phyloP scores from a whole-genome alignment of 1,140 invertebrate species.

The Anagrus nilaparvatae region DNA sequence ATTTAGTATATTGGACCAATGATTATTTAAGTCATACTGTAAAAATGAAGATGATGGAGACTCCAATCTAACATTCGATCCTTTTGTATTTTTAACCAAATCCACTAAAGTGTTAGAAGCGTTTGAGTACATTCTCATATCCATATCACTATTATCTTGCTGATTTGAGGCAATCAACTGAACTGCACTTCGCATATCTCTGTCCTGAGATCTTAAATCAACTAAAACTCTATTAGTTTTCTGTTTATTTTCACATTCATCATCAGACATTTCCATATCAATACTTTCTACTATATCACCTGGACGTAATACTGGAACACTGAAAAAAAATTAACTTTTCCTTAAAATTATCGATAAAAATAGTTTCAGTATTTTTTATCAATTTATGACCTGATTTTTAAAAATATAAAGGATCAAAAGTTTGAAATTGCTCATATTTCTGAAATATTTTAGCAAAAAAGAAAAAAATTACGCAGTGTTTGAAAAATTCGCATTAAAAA shows the following conservation, averaged over 20 bases:
- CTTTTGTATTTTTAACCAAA: no score
- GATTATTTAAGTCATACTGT: no score
- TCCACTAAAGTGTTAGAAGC: no score
- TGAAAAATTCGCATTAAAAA: no score
- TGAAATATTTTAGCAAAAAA: no score
- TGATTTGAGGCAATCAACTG: slow-evolving; percentile 11
- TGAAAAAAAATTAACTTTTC: slow-evolving; percentile 10
- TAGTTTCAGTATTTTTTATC: not conserved
- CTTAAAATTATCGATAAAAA: slow-evolving; percentile 5
- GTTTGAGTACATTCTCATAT: slow-evolving; percentile 40
- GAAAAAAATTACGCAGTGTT: no score
- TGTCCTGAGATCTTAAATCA: slow-evolving; percentile 36
- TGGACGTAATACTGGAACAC: slow-evolving; percentile 24
- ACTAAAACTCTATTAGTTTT: slow-evolving; percentile 33
- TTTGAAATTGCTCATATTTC: no score
- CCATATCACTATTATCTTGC: slow-evolving; percentile 29
- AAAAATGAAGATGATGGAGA: no score
- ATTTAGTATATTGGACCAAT: no score
- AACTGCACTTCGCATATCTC: slow-evolving; percentile 27
- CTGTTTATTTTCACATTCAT: slow-evolving; percentile 43
- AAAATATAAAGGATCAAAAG: no score
- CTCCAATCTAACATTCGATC: no score
- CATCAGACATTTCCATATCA: slow-evolving; percentile 65
- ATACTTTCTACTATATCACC: slow-evolving; percentile 54
- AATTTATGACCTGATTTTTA: not conserved